phyloP scores from a whole-genome alignment of 2,113 vertebrate genomes.

The Ginglymostoma cirratum region DNA sequence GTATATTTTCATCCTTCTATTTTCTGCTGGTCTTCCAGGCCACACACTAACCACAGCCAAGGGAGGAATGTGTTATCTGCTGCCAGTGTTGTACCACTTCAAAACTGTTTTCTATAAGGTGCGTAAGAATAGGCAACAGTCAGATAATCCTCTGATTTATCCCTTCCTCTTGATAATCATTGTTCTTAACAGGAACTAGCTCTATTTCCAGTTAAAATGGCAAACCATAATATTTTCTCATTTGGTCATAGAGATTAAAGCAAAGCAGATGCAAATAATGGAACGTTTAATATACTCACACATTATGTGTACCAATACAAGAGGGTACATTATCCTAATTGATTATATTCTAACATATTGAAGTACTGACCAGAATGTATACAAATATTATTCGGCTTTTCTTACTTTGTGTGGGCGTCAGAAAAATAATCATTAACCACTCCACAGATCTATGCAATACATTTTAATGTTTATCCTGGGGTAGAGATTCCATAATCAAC shows the following conservation, averaged over 20 bases:
- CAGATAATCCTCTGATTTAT: no score
- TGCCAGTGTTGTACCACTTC: neutral
- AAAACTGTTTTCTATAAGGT: neutral
- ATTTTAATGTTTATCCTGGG: neutral
- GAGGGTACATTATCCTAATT: neutral
- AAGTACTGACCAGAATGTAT: neutral
- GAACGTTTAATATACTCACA: no score
- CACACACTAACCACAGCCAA: neutral
- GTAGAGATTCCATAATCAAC: neutral
- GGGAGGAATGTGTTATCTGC: neutral
- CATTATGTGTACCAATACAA: no score
- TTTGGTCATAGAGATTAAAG: neutral
- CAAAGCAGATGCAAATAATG: neutral
- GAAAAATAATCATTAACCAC: neutral
- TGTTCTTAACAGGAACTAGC: neutral
- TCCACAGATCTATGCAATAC: neutral
- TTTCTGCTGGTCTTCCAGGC: neutral
- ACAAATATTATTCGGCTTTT: neutral
- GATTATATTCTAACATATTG: neutral
- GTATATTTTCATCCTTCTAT: neutral
- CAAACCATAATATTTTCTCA: neutral
- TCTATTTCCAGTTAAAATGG: neutral
- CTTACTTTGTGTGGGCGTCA: neutral
- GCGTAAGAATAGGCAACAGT: neutral
- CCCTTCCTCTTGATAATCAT: neutral